Conservation (phyloP, 2,888 invertebrate genomes). For the Morpho helenor region DNA sequence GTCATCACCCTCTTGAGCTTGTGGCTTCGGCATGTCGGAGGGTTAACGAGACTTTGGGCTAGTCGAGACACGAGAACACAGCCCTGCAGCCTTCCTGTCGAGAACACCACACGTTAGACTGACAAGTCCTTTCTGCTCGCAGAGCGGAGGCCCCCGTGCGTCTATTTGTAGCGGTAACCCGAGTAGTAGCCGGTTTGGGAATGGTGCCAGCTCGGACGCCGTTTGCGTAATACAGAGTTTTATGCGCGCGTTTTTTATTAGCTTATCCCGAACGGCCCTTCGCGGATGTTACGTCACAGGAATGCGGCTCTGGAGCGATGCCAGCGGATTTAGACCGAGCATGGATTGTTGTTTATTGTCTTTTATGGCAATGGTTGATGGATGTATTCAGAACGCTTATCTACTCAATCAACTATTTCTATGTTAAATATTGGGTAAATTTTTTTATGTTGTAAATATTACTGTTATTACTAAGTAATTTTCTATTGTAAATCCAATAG, state of each 20-base stretch:
- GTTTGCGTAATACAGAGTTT: slow-evolving; percentile 71
- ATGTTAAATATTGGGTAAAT: neutral
- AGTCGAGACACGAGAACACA: slow-evolving; percentile 85
- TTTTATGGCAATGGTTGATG: slow-evolving; percentile 72
- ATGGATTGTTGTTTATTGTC: slow-evolving; percentile 69
- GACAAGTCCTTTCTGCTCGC: slow-evolving; percentile 23
- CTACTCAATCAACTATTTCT: no score
- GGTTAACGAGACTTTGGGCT: slow-evolving; percentile 82
- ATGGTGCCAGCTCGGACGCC: slow-evolving; percentile 63
- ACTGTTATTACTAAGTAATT: neutral
- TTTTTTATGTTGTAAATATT: neutral
- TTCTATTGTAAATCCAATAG: neutral
- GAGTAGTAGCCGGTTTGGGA: slow-evolving; percentile 71
- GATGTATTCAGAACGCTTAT: slow-evolving; percentile 39
- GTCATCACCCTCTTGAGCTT: slow-evolving; percentile 87
- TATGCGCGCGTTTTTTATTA: slow-evolving; percentile 65
- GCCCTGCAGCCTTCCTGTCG: slow-evolving; percentile 87
- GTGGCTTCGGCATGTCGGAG: slow-evolving; percentile 90
- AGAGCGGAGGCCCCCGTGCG: slow-evolving; percentile 50
- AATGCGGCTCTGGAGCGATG: slow-evolving; percentile 63
- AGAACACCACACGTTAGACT: slow-evolving; percentile 57
- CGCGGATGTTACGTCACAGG: slow-evolving; percentile 75
- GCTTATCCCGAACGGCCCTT: slow-evolving; percentile 65
- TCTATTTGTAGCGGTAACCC: slow-evolving; percentile 76
- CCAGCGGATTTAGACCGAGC: slow-evolving; percentile 67